Evolutionary conservation across 2,113 vertebrate species (phyloP).

Genomic region (Charina bottae): DNA sequence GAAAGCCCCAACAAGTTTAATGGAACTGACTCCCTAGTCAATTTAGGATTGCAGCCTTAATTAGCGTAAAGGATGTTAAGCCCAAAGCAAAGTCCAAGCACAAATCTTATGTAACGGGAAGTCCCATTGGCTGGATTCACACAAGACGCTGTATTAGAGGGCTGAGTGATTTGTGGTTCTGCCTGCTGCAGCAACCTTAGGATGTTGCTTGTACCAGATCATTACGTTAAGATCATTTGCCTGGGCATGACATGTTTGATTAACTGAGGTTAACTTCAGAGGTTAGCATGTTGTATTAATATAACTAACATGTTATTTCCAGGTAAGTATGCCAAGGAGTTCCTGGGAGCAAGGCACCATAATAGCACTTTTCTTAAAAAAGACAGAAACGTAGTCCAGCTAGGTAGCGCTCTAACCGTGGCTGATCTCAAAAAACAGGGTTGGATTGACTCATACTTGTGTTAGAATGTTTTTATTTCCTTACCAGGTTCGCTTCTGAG

Average conservation of each 20-base stretch:
- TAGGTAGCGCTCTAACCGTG: not conserved
- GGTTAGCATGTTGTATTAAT: not conserved
- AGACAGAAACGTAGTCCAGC: not conserved
- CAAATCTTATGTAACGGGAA: not conserved
- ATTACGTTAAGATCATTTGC: not conserved
- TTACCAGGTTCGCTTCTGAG: no score
- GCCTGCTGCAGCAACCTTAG: not conserved
- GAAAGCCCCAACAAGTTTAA: not conserved
- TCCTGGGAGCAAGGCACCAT: not conserved
- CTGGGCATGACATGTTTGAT: not conserved
- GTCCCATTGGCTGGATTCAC: not conserved
- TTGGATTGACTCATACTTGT: not conserved
- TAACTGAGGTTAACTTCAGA: not conserved
- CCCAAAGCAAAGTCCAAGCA: not conserved
- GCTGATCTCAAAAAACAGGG: not conserved
- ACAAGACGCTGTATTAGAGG: not conserved
- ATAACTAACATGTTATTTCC: not conserved
- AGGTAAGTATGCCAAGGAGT: not conserved
- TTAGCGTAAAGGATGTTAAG: not conserved
- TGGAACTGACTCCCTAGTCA: not conserved
- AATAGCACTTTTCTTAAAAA: not conserved
- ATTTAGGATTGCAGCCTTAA: not conserved
- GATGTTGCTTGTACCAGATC: not conserved
- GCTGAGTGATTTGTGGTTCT: not conserved
- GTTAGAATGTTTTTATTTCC: no score